Percentiles rank a stretch among this genome's conserved stretches.
phyloP scores from a whole-genome alignment of 2,888 invertebrate species.

The Altica lythri region DNA sequence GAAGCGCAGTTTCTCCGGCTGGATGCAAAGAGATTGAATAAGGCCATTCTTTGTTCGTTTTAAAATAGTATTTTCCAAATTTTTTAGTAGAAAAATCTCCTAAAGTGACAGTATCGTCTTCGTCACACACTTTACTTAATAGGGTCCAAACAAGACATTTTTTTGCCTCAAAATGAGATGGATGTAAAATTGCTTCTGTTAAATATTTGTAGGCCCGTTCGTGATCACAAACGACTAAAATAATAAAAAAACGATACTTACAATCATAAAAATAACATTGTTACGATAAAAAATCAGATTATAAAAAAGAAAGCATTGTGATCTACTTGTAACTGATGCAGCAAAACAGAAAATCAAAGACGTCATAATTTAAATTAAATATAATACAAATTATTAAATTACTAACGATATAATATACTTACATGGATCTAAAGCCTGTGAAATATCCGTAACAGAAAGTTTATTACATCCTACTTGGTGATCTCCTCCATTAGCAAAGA shows the following conservation, averaged over 20 bases:
- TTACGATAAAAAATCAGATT: not conserved
- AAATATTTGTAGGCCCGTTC: conserved; percentile 42
- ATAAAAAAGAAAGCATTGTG: too few species aligned
- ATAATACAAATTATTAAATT: not conserved
- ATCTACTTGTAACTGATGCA: too few species aligned
- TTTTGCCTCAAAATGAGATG: conserved; percentile 36
- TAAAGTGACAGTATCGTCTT: conserved; percentile 39
- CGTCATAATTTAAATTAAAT: not conserved
- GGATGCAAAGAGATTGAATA: too few species aligned
- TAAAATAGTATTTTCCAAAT: conserved; percentile 44
- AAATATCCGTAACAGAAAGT: conserved; percentile 42
- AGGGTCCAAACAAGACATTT: conserved; percentile 40
- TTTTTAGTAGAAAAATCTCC: conserved; percentile 41
- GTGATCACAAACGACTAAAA: conserved; percentile 47
- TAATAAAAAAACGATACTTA: not conserved
- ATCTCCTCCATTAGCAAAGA: conserved; percentile 49
- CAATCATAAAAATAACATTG: not conserved
- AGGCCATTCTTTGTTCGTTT: conserved; percentile 45
- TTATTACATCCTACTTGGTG: conserved; percentile 48
- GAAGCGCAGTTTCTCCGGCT: too few species aligned
- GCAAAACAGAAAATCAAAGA: too few species aligned
- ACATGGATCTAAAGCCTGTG: conserved; percentile 42
- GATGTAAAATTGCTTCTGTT: conserved; percentile 45
- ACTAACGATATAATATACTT: conserved; percentile 22
- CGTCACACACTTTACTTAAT: conserved; percentile 14